Evolutionary conservation across 2,113 vertebrate species (phyloP).

Genomic region (Xerus inauris): DNA sequence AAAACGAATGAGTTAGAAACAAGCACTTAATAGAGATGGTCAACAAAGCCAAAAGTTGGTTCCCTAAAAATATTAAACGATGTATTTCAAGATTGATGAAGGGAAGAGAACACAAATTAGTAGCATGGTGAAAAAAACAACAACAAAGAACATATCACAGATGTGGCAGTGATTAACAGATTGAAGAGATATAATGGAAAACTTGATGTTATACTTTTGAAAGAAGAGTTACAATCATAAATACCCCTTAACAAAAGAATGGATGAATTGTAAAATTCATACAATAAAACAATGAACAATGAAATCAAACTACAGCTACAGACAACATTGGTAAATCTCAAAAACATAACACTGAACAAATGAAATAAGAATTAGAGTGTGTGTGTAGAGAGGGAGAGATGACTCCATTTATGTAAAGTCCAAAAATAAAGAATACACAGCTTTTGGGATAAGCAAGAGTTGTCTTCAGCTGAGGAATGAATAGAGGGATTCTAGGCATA

Average conservation of each 20-base stretch:
- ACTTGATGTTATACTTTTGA: not conserved
- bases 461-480: not conserved
- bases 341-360: not conserved
- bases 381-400: not conserved
- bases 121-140: not conserved
- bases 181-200: not conserved
- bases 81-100: not conserved
- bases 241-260: not conserved
- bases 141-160: not conserved
- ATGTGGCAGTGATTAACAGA: not conserved
- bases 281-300: not conserved
- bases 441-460: not conserved
- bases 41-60: not conserved
- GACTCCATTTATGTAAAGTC: not conserved
- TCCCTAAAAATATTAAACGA: not conserved
- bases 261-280: not conserved
- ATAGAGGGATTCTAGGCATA: not conserved
- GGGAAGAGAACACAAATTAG: not conserved
- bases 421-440: not conserved
- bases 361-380: not conserved
- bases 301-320: not conserved
- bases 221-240: not conserved
- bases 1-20: not conserved
- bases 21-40: not conserved
- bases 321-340: not conserved